Conservation (phyloP, 2,113 vertebrate genomes). For the Mus pahari region DNA sequence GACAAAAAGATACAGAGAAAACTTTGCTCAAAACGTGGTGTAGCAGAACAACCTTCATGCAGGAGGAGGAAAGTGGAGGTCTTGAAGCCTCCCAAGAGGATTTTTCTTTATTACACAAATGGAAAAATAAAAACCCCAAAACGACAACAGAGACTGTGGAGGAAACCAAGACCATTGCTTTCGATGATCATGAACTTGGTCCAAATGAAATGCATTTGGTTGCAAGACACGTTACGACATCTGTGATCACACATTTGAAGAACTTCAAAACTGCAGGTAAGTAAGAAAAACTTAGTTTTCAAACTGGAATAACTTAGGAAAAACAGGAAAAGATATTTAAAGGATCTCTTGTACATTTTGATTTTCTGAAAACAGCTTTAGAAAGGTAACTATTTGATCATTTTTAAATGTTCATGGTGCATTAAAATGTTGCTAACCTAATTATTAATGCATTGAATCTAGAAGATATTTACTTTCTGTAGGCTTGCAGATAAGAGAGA, state of each 20-base stretch:
- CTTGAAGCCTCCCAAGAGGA: neutral
- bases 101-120: slow-evolving; percentile 69
- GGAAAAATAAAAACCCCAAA: neutral
- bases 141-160: neutral
- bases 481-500: neutral
- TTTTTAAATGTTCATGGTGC: neutral
- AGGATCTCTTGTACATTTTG: neutral
- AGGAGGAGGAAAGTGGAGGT: neutral
- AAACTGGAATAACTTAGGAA: neutral
- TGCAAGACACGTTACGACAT: slow-evolving; percentile 71
- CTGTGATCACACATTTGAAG: slow-evolving; percentile 72
- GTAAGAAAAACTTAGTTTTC: slow-evolving; percentile 8
- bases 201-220: slow-evolving; percentile 77
- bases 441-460: neutral
- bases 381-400: neutral
- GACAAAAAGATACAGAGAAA: neutral
- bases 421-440: neutral
- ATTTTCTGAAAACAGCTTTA: slow-evolving; percentile 27
- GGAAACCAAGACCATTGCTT: slow-evolving; percentile 59
- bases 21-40: slow-evolving; percentile 19
- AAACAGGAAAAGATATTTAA: neutral
- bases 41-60: neutral
- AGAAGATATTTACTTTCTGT: neutral
- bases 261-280: slow-evolving; percentile 72
- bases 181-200: slow-evolving; percentile 78